A percentile compares a stretch with the other conserved stretches of the same genome.
Evolutionary conservation across 1,140 invertebrate species (phyloP).

Genomic region (Batillaria attramentaria): DNA sequence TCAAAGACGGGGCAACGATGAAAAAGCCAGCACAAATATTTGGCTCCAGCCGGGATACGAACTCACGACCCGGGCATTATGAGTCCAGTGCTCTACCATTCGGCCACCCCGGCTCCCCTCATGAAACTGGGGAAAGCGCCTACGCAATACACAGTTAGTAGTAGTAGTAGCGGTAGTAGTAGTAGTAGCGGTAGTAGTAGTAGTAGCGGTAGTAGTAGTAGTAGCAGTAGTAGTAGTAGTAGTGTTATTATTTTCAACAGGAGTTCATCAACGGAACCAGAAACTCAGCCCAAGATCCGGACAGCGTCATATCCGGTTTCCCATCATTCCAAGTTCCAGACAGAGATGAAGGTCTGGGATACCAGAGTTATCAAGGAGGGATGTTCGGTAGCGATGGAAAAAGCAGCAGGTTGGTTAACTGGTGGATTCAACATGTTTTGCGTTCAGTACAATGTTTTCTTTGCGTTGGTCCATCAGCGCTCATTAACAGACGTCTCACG

Average conservation of each 20-base stretch:
- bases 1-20: too few relatives aligned
- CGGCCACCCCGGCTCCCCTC: too few relatives aligned
- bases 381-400: conserved; percentile 30
- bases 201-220: not conserved
- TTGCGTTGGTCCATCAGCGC: not conserved
- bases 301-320: conserved; percentile 33
- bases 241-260: not conserved
- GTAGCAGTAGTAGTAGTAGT: too few relatives aligned
- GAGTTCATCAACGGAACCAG: not conserved
- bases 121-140: not conserved
- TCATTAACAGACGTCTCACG: not conserved
- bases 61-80: too few relatives aligned
- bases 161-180: not conserved
- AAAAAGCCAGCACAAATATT: too few relatives aligned
- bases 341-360: not conserved
- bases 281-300: not conserved
- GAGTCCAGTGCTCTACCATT: too few relatives aligned
- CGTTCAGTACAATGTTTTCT: not conserved
- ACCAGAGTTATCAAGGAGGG: conserved; percentile 4
- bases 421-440: not conserved
- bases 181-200: not conserved
- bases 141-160: not conserved
- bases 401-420: not conserved
- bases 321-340: conserved; percentile 26
- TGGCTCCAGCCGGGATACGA: too few relatives aligned